Conservation (phyloP, 2,888 invertebrate species). For the Hydroisotoma schaefferi region DNA sequence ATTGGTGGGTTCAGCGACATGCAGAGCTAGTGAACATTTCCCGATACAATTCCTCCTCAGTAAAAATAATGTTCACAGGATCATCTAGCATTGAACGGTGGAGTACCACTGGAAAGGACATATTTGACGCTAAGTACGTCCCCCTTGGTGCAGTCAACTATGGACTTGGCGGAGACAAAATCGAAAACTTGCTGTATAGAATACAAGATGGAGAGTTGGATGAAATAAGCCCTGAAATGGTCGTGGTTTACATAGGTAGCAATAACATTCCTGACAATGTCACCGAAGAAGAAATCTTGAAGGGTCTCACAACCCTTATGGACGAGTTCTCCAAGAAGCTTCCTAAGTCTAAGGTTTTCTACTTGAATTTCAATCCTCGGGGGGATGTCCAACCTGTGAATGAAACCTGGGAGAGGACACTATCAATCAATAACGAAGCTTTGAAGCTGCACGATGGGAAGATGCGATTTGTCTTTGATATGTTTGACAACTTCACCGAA, state of each 20-base stretch:
- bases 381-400: constrained; percentile 15
- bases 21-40: constrained; percentile 18
- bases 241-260: constrained; percentile 56
- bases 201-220: constrained; percentile 58
- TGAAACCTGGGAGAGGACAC: constrained; percentile 10
- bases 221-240: constrained; percentile 55
- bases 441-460: neutral
- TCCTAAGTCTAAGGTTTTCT: constrained; percentile 50
- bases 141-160: constrained; percentile 87
- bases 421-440: constrained; percentile 1
- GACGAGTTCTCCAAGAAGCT: neutral
- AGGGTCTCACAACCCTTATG: constrained; percentile 48
- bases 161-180: constrained; percentile 61
- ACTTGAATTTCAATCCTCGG: constrained; percentile 30
- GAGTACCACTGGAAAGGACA: constrained; percentile 54
- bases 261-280: constrained; percentile 54
- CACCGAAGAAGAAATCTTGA: constrained; percentile 52
- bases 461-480: neutral
- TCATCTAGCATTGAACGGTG: constrained; percentile 26
- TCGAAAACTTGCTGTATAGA: constrained; percentile 58
- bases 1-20: constrained; percentile 25
- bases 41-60: constrained; percentile 5
- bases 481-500: constrained; percentile 7
- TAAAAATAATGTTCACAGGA: constrained; percentile 29
- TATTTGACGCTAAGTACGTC: constrained; percentile 86